These are phyloP conservation scores for Gambelia wislizenii DNA, from an alignment of 2,797 vertebrate genomes.

Conservation along the genomic window DNA sequence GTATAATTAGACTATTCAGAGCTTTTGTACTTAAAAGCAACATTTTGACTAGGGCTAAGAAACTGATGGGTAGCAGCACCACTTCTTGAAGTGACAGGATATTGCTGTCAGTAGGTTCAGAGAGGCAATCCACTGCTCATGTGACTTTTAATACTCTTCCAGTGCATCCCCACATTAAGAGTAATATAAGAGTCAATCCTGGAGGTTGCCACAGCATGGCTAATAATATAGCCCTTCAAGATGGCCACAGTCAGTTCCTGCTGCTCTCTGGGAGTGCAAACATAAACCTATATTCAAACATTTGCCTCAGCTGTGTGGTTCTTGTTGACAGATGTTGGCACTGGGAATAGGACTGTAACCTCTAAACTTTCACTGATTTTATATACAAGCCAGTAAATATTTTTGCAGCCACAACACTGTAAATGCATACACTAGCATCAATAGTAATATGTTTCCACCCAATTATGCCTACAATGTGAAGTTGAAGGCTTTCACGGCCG, in stretches of 20 bases:
- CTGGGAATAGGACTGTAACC: background rate
- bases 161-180: no score
- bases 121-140: no score
- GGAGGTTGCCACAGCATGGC: background rate
- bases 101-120: no score
- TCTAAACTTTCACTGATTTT: background rate
- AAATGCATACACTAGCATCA: background rate
- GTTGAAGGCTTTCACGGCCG: no score
- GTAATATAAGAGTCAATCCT: background rate
- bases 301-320: background rate
- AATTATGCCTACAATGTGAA: background rate
- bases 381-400: background rate
- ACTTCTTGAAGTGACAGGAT: no score
- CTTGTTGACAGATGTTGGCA: background rate
- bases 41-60: no score
- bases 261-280: background rate
- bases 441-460: background rate
- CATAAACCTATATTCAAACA: background rate
- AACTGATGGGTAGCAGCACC: no score
- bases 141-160: no score
- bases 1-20: no score
- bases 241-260: background rate
- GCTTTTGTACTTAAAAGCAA: no score
- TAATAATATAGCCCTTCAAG: background rate
- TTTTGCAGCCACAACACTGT: background rate